Evolutionary conservation across 2,797 vertebrate genomes (phyloP).

Genomic region (Serranus cabrilla): DNA sequence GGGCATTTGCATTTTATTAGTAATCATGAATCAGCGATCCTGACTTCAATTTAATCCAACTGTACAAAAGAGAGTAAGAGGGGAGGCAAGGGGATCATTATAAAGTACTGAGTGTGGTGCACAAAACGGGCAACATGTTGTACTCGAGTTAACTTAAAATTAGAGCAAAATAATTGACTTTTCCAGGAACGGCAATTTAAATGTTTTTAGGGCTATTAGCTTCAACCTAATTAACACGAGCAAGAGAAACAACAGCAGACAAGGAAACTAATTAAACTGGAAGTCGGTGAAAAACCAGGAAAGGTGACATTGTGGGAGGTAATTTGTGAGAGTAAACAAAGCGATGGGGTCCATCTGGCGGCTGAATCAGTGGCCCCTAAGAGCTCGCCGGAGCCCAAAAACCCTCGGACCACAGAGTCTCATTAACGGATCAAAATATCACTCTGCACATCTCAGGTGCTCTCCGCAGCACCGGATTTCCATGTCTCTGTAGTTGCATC

Average conservation of each 20-base stretch:
- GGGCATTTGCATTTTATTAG: conserved; percentile 73
- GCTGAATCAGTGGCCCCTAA: conserved; percentile 43
- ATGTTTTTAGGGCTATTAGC: conserved; percentile 74
- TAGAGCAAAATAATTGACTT: conserved; percentile 61
- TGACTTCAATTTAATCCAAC: conserved; percentile 61
- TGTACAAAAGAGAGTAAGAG: conserved; percentile 32
- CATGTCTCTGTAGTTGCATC: conserved; percentile 35
- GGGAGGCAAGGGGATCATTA: conserved; percentile 19
- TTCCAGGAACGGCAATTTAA: conserved; percentile 44
- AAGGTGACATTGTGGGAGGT: conserved; percentile 82
- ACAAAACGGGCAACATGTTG: conserved; percentile 37
- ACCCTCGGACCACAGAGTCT: conserved; percentile 54
- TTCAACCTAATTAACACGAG: conserved; percentile 79
- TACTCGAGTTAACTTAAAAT: conserved; percentile 46
- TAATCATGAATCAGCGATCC: conserved; percentile 75
- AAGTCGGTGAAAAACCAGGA: conserved; percentile 58
- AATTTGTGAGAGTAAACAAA: conserved; percentile 80
- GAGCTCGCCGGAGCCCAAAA: conserved; percentile 30
- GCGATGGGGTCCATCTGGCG: conserved; percentile 71
- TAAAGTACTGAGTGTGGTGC: conserved; percentile 18
- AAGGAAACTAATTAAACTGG: conserved; percentile 78
- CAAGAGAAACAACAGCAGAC: conserved; percentile 65
- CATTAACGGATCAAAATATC: conserved; percentile 62
- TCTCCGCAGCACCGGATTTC: conserved; percentile 29
- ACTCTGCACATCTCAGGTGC: conserved; percentile 49